These are phyloP conservation scores for Paramisgurnus dabryanus DNA, from an alignment of 2,113 vertebrate species.

Conservation along the genomic window DNA sequence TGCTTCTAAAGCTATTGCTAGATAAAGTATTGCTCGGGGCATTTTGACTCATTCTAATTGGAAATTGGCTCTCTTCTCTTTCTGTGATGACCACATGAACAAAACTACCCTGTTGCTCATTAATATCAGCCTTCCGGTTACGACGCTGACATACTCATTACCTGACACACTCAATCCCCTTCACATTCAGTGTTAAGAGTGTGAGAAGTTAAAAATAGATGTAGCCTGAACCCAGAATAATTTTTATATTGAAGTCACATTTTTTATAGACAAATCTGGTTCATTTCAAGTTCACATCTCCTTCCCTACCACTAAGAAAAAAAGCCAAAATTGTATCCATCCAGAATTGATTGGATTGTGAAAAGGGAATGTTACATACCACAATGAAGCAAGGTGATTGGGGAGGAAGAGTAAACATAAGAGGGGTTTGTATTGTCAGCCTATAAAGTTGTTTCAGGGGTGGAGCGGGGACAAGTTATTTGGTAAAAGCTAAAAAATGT, in stretches of 20 bases:
- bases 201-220: constrained; percentile 21
- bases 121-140: constrained; percentile 29
- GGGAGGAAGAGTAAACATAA: neutral
- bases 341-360: neutral
- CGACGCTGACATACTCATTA: constrained; percentile 30
- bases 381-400: neutral
- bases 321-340: too few species aligned
- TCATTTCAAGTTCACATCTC: neutral
- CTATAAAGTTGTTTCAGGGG: neutral
- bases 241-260: neutral
- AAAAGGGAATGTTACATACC: neutral
- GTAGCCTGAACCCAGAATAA: constrained; percentile 1
- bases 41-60: constrained; percentile 28
- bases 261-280: neutral
- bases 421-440: neutral
- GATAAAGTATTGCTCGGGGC: constrained; percentile 7
- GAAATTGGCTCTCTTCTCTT: neutral
- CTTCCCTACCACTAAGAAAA: neutral
- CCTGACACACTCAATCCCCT: constrained; percentile 26
- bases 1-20: neutral
- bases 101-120: constrained; percentile 14
- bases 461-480: too few species aligned
- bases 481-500: neutral
- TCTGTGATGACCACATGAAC: constrained; percentile 24
- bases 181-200: constrained; percentile 6